Conservation (phyloP, 2,888 invertebrate species). For the Agrochola litura region DNA sequence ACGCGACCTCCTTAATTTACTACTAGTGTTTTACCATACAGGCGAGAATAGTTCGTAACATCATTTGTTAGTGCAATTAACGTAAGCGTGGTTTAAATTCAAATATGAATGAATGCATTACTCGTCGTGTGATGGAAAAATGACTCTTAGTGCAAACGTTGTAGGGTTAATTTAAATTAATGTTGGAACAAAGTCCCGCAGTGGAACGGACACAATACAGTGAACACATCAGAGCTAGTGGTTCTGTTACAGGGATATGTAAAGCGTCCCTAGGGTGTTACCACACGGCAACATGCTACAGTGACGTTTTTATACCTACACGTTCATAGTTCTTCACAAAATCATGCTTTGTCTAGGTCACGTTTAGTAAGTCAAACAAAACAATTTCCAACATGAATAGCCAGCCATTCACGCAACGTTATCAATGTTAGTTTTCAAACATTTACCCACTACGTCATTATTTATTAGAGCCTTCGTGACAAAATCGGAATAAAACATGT, state of each 20-base stretch:
- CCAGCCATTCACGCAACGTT: slow-evolving; percentile 53
- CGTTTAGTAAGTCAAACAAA: slow-evolving; percentile 46
- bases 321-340: slow-evolving; percentile 60
- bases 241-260: slow-evolving; percentile 69
- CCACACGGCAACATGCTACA: slow-evolving; percentile 65
- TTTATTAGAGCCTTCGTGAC: slow-evolving; percentile 52
- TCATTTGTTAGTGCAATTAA: slow-evolving; percentile 66
- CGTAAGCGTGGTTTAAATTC: slow-evolving; percentile 64
- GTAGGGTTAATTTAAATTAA: slow-evolving; percentile 63
- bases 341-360: slow-evolving; percentile 49
- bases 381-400: slow-evolving; percentile 58
- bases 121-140: slow-evolving; percentile 50
- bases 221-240: slow-evolving; percentile 62
- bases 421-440: slow-evolving; percentile 51
- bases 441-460: slow-evolving; percentile 48
- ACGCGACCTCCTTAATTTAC: slow-evolving; percentile 63
- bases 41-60: slow-evolving; percentile 61
- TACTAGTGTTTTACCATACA: slow-evolving; percentile 44
- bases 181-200: slow-evolving; percentile 55
- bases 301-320: slow-evolving; percentile 69
- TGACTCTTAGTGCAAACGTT: slow-evolving; percentile 53
- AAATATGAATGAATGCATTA: slow-evolving; percentile 66
- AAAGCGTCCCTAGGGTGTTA: slow-evolving; percentile 72
- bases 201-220: slow-evolving; percentile 64
- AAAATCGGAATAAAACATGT: slow-evolving; percentile 40